phyloP scores from a whole-genome alignment of 2,888 invertebrate species.

The Tetragnatha montana region DNA sequence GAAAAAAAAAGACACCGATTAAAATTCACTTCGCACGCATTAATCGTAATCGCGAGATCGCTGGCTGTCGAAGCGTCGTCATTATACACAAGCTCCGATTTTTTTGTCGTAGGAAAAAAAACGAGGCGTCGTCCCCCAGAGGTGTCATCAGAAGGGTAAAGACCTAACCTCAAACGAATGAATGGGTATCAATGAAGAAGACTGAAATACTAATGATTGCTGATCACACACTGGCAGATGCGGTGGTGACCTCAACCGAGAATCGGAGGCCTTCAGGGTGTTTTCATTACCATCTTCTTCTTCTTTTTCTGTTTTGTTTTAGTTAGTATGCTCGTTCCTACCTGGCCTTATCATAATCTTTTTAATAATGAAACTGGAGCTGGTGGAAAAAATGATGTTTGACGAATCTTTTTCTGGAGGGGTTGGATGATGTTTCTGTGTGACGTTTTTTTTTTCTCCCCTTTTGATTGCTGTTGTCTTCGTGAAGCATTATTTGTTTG shows the following conservation, averaged over 20 bases:
- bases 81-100: constrained; percentile 14
- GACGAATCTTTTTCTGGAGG: too few species aligned
- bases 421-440: too few species aligned
- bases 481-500: neutral
- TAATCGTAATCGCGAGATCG: constrained; percentile 23
- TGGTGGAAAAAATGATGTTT: neutral
- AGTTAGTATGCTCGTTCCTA: too few species aligned
- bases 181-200: constrained; percentile 65
- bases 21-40: constrained; percentile 30
- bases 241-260: constrained; percentile 56
- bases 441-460: neutral
- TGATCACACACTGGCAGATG: constrained; percentile 64
- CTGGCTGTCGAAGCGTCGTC: neutral
- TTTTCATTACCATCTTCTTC: constrained; percentile 37
- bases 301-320: too few species aligned
- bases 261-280: constrained; percentile 25
- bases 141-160: constrained; percentile 67
- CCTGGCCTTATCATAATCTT: too few species aligned
- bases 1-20: neutral
- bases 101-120: neutral
- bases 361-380: constrained; percentile 37
- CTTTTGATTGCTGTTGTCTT: too few species aligned
- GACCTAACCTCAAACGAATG: constrained; percentile 68
- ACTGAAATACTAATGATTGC: constrained; percentile 68
- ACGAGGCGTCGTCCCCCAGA: constrained; percentile 63